Conservation (phyloP, 2,888 invertebrate species). For the Molanna angustata region DNA sequence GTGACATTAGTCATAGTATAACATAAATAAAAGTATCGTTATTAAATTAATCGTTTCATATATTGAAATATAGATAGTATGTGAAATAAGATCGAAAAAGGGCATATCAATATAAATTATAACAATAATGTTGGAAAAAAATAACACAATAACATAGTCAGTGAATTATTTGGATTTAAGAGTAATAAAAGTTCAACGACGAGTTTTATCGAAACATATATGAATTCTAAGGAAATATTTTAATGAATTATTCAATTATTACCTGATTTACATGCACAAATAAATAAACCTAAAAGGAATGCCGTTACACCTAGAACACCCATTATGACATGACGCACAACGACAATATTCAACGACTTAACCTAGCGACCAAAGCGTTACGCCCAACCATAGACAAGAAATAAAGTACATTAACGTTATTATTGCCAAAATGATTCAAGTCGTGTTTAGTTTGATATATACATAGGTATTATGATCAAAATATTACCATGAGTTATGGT, state of each 20-base stretch:
- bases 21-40: neutral
- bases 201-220: neutral
- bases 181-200: neutral
- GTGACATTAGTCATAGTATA: conserved; percentile 5
- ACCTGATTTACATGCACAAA: conserved; percentile 26
- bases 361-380: too few species aligned
- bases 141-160: neutral
- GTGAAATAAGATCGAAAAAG: too few species aligned
- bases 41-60: too few species aligned
- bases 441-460: too few species aligned
- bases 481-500: too few species aligned
- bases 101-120: too few species aligned
- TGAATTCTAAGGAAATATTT: neutral
- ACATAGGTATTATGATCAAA: too few species aligned
- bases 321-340: conserved; percentile 30
- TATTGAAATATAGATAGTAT: neutral
- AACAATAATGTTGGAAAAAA: too few species aligned
- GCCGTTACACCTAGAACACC: conserved; percentile 19
- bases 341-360: too few species aligned
- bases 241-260: conserved; percentile 4
- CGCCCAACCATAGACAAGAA: too few species aligned
- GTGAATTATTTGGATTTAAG: neutral
- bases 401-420: too few species aligned
- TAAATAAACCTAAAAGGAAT: conserved; percentile 24
- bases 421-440: too few species aligned